A percentile compares a stretch with the other conserved stretches of the same genome.
phyloP scores from a whole-genome alignment of 2,113 vertebrate genomes.

The Ascaphus truei region DNA sequence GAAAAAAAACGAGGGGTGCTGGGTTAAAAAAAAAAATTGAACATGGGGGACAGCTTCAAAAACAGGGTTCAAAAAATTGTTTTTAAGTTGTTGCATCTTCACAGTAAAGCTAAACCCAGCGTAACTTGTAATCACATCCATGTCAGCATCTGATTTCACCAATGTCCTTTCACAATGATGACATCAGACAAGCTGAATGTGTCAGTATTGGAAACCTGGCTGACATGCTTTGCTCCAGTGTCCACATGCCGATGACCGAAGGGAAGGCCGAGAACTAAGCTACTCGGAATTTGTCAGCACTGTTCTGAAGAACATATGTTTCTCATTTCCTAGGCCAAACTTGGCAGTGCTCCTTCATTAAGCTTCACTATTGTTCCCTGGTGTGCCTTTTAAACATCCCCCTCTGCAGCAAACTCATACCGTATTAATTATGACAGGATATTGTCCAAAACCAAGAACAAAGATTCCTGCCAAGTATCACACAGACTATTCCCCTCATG shows the following conservation, averaged over 20 bases:
- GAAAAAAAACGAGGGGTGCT: too few species aligned
- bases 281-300: slow-evolving; percentile 53
- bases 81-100: not conserved
- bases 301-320: slow-evolving; percentile 58
- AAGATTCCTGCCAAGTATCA: slow-evolving; percentile 3
- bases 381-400: slow-evolving; percentile 64
- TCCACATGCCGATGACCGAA: slow-evolving; percentile 60
- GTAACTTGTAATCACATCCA: too few species aligned
- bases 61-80: not conserved
- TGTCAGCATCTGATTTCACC: not conserved
- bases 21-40: too few species aligned
- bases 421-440: slow-evolving; percentile 41
- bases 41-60: too few species aligned
- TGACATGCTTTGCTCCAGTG: slow-evolving; percentile 12
- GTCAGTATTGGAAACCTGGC: not conserved
- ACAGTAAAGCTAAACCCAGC: not conserved
- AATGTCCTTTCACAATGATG: not conserved
- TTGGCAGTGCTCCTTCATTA: slow-evolving; percentile 49
- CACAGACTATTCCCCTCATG: too few species aligned
- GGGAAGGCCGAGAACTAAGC: slow-evolving; percentile 42
- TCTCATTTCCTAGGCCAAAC: slow-evolving; percentile 57
- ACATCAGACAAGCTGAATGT: slow-evolving; percentile 8
- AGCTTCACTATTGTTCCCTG: slow-evolving; percentile 55
- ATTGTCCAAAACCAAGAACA: slow-evolving; percentile 5
- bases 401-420: slow-evolving; percentile 35